Base-by-base conservation (phyloP, 2,888 invertebrate species). In the Sminthurides aquaticus region DNA sequence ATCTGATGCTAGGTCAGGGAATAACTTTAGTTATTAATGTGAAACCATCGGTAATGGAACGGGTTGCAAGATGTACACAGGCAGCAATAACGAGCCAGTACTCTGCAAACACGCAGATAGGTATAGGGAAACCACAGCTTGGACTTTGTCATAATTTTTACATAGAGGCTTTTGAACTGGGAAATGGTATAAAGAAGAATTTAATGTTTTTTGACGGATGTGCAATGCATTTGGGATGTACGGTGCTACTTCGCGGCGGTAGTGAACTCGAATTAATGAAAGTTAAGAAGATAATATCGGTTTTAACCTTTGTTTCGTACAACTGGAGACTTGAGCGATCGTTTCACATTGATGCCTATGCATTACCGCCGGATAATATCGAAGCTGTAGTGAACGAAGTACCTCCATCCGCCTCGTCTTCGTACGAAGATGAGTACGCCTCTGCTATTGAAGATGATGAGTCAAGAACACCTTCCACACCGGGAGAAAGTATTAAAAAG, bases 161-260 rank as follows among this genome's bases (percentile, higher is more conserved):
- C 75, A 84, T 91, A 20, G 82, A 85, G 70, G 82, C 78, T 66
- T 84, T 82, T 73, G 77, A 78, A 27, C 79, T 80, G 60, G 80
- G 82, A 2, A 79, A 78, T 70, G 82, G 84, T 81, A 77, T 76
- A 75, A 80, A 81, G 26, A 98, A 98, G 81, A 92, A 92, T 0
- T 79, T 98, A 29, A 91, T 98, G 91, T 89, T 90, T 73, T 87
- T 97, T 74, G 96, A 96, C 79, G 93, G 94, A 3, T 89, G 95
- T 72, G 87, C 89, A 0, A 86, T 87, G 76, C 86, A 90, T 75
- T 82, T 93, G 1, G 94, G 92, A 1, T 91, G 91, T 71, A 91
- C 95, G 22, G 87, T 97, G 54, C 79, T 95, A 2, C 79, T 98
- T 1, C 84, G 93, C n/a, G 95, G 95, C 0, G 83, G 82, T 1